A percentile compares a stretch with the other conserved stretches of the same genome.
phyloP scores from a whole-genome alignment of 2,888 invertebrate genomes.

The Chrysomela aeneicollis region DNA sequence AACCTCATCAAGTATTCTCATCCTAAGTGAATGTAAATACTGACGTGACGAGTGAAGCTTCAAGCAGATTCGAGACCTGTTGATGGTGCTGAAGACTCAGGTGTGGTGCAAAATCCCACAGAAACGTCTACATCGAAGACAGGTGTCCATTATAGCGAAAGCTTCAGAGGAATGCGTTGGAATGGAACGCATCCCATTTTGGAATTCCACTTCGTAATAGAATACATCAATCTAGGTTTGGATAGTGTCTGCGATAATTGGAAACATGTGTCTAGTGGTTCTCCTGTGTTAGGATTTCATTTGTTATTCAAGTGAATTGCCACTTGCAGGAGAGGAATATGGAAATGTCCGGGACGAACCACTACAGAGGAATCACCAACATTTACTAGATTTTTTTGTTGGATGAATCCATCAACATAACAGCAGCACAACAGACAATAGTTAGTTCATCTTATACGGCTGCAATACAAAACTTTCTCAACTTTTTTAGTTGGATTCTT shows the following conservation, averaged over 20 bases:
- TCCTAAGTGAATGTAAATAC: slow-evolving; percentile 10
- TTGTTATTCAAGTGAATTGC: not conserved
- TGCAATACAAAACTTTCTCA: no score
- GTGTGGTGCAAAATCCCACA: not conserved
- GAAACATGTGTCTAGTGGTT: not conserved
- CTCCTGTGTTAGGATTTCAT: not conserved
- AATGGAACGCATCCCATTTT: not conserved
- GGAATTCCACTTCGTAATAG: not conserved
- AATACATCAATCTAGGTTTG: slow-evolving; percentile 3
- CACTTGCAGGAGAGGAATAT: not conserved
- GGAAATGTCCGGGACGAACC: not conserved
- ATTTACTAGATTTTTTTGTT: no score
- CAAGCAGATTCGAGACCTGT: slow-evolving; percentile 25
- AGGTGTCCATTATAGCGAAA: not conserved
- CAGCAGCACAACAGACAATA: no score
- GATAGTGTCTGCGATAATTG: not conserved
- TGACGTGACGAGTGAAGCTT: slow-evolving; percentile 14
- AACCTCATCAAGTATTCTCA: slow-evolving; percentile 1
- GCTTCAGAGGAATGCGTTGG: not conserved
- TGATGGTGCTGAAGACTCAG: slow-evolving; percentile 16
- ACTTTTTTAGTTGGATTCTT: no score
- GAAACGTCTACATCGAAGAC: not conserved
- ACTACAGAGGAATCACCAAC: not conserved
- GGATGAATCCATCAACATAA: no score
- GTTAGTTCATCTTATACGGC: no score